phyloP scores from a whole-genome alignment of 1,140 invertebrate species.

The Zaprionus inermis region DNA sequence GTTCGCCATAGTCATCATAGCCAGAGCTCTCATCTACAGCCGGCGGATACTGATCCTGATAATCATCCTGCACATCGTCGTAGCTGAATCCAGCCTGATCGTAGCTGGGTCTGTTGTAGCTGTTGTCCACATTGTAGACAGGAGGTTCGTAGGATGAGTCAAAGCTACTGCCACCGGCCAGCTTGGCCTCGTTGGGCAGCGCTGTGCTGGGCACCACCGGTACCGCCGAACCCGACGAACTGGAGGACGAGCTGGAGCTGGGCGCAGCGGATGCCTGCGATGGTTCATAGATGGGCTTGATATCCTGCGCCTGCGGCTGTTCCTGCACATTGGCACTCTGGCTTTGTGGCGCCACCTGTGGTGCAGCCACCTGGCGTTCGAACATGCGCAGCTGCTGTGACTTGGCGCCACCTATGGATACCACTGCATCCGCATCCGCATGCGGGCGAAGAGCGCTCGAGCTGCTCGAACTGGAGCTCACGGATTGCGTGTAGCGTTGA shows the following conservation, averaged over 20 bases:
- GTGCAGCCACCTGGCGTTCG: constrained; percentile 74
- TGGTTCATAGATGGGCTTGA: constrained; percentile 68
- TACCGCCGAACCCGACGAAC: background rate
- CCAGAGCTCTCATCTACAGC: constrained; percentile 61
- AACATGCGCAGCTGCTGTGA: constrained; percentile 70
- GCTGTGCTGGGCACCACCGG: constrained; percentile 6
- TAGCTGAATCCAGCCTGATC: constrained; percentile 60
- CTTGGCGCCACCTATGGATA: constrained; percentile 40
- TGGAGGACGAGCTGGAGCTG: constrained; percentile 21
- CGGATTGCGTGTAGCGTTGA: constrained; percentile 64
- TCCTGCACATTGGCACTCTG: constrained; percentile 60
- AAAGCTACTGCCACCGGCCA: constrained; percentile 10
- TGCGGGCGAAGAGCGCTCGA: constrained; percentile 12
- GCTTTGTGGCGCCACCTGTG: constrained; percentile 31
- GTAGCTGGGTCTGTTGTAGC: constrained; percentile 67
- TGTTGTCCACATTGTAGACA: constrained; percentile 41
- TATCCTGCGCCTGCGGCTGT: constrained; percentile 36
- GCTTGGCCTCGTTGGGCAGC: constrained; percentile 34
- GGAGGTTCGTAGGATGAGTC: constrained; percentile 60
- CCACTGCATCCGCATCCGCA: constrained; percentile 51
- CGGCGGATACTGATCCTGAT: constrained; percentile 74
- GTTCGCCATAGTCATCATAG: constrained; percentile 69
- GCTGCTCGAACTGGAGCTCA: constrained; percentile 28
- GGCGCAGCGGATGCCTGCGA: constrained; percentile 23
- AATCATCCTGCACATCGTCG: constrained; percentile 68